A percentile compares a stretch with the other conserved stretches of the same genome.
phyloP scores from a whole-genome alignment of 2,797 vertebrate species.

The Lacerta bilineata region DNA sequence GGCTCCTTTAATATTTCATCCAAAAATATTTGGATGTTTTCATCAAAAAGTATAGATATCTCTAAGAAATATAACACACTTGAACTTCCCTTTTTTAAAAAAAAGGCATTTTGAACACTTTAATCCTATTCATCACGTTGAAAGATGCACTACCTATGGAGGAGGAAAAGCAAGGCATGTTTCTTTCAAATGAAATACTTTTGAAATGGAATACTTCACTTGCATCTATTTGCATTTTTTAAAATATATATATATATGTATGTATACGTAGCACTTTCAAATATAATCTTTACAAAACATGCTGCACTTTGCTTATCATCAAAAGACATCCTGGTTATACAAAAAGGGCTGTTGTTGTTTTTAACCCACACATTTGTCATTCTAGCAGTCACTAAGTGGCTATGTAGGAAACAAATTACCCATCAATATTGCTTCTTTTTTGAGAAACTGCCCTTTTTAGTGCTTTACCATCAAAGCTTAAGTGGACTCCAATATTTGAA shows the following conservation, averaged over 20 bases:
- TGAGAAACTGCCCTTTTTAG: constrained; percentile 6
- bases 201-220: background rate
- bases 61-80: constrained; percentile 39
- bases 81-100: constrained; percentile 53
- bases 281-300: constrained; percentile 46
- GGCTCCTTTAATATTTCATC: background rate
- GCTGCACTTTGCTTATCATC: background rate
- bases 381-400: constrained; percentile 14
- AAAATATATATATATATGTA: background rate
- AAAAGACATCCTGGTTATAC: constrained; percentile 15
- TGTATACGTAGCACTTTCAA: constrained; percentile 15
- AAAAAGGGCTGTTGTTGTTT: background rate
- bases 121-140: constrained; percentile 59
- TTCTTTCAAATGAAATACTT: constrained; percentile 36
- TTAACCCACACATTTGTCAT: background rate
- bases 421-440: constrained; percentile 11
- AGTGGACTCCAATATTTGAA: background rate
- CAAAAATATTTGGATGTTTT: background rate
- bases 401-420: background rate
- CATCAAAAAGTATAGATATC: background rate
- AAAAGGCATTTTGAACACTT: constrained; percentile 59
- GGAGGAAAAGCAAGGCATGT: background rate
- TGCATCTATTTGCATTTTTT: constrained; percentile 33
- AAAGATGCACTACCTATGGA: constrained; percentile 34
- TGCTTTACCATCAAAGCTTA: background rate